phyloP scores from a whole-genome alignment of 92 coral and sea anemone species.

The Parazoanthus atlanticus region DNA sequence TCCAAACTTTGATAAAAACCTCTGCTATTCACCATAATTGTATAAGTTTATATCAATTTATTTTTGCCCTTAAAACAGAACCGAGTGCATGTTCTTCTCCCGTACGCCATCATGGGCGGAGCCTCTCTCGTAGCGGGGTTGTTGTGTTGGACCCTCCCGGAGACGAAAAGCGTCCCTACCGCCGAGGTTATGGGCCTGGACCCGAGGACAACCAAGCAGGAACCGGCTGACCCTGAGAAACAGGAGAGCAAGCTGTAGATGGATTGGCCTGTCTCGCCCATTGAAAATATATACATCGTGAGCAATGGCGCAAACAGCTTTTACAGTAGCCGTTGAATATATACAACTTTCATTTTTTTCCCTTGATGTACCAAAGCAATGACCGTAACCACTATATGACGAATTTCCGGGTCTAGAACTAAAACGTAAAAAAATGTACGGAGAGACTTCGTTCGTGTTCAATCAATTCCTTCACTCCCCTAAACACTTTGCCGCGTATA shows the following conservation, averaged over 20 bases:
- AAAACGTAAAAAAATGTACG: too few species aligned
- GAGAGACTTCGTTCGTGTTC: too few species aligned
- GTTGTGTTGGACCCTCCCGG: constrained; percentile 13
- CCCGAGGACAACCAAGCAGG: background rate
- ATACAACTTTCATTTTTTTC: too few species aligned
- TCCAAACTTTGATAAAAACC: background rate
- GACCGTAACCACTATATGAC: too few species aligned
- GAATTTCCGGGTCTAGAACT: too few species aligned
- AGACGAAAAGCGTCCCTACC: background rate
- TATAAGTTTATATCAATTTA: background rate
- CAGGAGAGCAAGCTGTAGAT: background rate
- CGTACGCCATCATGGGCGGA: constrained; percentile 22
- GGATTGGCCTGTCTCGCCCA: background rate
- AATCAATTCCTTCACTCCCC: too few species aligned
- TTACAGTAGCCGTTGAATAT: too few species aligned
- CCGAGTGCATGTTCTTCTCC: constrained; percentile 5
- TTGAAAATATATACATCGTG: too few species aligned
- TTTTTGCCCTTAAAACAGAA: background rate
- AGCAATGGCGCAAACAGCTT: background rate
- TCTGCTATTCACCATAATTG: background rate
- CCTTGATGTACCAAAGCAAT: too few species aligned
- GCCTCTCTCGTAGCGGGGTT: background rate
- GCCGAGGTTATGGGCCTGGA: constrained; percentile 1
- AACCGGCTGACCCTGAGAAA: background rate
- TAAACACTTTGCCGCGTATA: too few species aligned